A percentile compares a stretch with the other conserved stretches of the same genome.
Conservation (phyloP, 2,888 invertebrate genomes). For the Byasa hedistus region DNA sequence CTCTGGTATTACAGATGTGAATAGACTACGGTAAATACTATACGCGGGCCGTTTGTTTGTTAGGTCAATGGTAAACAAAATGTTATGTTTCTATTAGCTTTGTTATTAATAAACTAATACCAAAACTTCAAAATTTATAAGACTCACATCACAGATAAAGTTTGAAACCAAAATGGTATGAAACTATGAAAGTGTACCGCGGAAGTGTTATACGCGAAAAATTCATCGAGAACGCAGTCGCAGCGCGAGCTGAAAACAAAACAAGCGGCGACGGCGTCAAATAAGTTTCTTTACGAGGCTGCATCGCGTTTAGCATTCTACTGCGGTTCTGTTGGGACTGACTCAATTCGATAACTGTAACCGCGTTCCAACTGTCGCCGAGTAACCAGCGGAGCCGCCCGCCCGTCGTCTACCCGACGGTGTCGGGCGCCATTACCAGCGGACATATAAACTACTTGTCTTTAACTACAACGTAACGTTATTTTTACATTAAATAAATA, state of each 20-base stretch:
- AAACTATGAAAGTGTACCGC: neutral
- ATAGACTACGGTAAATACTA: too few species aligned
- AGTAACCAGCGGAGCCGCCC: conserved; percentile 36
- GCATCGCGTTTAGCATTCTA: conserved; percentile 35
- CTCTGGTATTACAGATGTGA: too few species aligned
- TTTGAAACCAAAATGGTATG: too few species aligned
- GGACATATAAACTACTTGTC: conserved; percentile 20
- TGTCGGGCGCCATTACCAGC: conserved; percentile 46
- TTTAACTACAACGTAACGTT: neutral
- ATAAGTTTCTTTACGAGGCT: conserved; percentile 36
- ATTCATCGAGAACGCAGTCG: conserved; percentile 3
- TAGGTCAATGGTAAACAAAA: too few species aligned
- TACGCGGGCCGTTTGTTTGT: too few species aligned
- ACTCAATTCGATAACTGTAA: conserved; percentile 77
- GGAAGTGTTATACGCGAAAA: conserved; percentile 5
- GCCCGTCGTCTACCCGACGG: conserved; percentile 56
- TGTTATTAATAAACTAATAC: too few species aligned
- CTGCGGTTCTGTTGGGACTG: conserved; percentile 51
- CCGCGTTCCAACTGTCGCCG: conserved; percentile 60
- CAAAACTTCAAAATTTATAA: too few species aligned
- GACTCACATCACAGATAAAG: too few species aligned
- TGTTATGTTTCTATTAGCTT: too few species aligned
- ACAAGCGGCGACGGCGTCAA: conserved; percentile 34
- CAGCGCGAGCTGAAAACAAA: conserved; percentile 32
- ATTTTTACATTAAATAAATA: too few species aligned